These are phyloP conservation scores for Naso thynnoides DNA, from an alignment of 2,797 vertebrate species.

Conservation along the genomic window DNA sequence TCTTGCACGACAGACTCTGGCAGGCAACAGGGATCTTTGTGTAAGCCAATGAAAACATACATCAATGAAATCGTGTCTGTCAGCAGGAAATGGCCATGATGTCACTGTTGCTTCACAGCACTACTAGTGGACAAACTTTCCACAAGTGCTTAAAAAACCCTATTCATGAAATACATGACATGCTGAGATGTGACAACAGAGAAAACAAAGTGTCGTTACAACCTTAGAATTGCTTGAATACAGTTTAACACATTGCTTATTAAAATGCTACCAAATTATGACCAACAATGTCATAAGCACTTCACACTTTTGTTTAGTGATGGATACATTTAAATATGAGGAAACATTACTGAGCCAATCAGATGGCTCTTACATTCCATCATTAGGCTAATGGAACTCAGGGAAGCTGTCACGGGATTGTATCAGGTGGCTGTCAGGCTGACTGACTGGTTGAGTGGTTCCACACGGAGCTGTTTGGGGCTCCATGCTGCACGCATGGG, in stretches of 20 bases:
- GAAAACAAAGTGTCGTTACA: neutral
- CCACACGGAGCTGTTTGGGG: conserved; percentile 43
- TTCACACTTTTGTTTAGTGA: neutral
- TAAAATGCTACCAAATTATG: neutral
- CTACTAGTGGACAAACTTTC: neutral
- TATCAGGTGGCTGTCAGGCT: conserved; percentile 32
- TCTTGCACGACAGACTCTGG: no score
- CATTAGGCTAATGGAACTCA: conserved; percentile 23
- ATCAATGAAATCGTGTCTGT: no score
- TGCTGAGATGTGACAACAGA: neutral
- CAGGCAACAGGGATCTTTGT: no score
- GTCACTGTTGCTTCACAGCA: neutral
- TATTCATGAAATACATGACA: neutral
- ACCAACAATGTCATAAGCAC: neutral
- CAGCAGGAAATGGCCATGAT: neutral
- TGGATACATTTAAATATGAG: conserved; percentile 1
- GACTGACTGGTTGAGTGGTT: conserved; percentile 43
- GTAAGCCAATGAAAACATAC: no score
- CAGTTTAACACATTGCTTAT: neutral
- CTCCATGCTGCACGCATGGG: conserved; percentile 61
- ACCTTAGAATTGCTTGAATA: neutral
- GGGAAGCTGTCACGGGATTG: conserved; percentile 35
- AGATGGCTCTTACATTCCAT: conserved; percentile 15
- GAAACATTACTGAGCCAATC: conserved; percentile 9
- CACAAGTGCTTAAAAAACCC: neutral